Evolutionary conservation across 2,113 vertebrate genomes (phyloP).

Genomic region (Xerus inauris): DNA sequence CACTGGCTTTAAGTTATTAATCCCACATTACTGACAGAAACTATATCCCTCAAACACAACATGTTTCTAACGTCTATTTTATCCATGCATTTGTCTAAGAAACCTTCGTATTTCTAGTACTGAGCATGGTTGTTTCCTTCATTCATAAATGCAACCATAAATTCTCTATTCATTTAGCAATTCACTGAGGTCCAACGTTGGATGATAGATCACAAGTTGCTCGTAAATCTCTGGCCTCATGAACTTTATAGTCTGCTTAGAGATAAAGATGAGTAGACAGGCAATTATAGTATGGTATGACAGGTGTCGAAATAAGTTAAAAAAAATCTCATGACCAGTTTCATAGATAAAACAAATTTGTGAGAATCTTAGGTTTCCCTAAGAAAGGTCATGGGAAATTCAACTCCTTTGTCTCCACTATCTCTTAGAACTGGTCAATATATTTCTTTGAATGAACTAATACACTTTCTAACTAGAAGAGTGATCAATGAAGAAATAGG

Average conservation of each 20-base stretch:
- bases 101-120: neutral
- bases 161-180: neutral
- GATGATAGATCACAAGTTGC: neutral
- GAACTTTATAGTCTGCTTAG: neutral
- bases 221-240: neutral
- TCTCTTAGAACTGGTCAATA: neutral
- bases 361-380: too few species aligned
- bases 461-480: neutral
- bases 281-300: neutral
- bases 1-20: neutral
- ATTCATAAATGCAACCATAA: neutral
- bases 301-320: neutral
- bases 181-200: neutral
- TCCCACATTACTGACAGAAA: neutral
- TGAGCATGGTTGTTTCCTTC: neutral
- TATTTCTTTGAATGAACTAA: neutral
- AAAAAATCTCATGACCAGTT: neutral
- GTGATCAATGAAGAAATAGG: neutral
- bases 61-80: slow-evolving; percentile 6
- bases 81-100: neutral
- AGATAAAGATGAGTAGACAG: neutral
- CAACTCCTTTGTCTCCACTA: neutral
- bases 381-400: too few species aligned
- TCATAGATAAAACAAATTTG: neutral
- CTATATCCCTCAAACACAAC: neutral